phyloP scores from a whole-genome alignment of 2,888 invertebrate species.

The Pristionchus entomophagus region DNA sequence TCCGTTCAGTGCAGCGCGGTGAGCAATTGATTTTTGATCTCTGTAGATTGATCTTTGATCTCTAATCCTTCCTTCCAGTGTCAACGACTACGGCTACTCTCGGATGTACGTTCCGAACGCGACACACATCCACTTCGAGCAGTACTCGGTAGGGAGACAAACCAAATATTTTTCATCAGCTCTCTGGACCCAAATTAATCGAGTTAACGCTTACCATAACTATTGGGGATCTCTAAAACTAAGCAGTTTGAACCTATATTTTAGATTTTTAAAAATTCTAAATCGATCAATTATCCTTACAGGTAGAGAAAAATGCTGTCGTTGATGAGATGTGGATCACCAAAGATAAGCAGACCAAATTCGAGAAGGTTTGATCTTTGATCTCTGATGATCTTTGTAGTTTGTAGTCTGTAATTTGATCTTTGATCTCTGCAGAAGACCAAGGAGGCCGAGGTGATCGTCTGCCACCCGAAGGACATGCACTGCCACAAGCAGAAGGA shows the following conservation, averaged over 20 bases:
- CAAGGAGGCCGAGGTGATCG: slow-evolving; percentile 27
- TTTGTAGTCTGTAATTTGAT: not conserved
- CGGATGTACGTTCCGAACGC: slow-evolving; percentile 84
- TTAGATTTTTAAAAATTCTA: no score
- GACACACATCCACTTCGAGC: slow-evolving; percentile 90
- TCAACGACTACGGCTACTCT: slow-evolving; percentile 91
- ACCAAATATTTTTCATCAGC: no score
- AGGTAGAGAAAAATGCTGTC: slow-evolving; percentile 14
- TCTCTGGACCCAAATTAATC: no score
- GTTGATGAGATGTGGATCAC: slow-evolving; percentile 35
- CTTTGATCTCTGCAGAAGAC: slow-evolving; percentile 30
- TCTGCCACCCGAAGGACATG: slow-evolving; percentile 48
- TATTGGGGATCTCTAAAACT: no score
- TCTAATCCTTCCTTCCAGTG: slow-evolving; percentile 81
- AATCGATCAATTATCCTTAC: not conserved
- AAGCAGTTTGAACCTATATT: no score
- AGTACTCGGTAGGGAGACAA: slow-evolving; percentile 81
- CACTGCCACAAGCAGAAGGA: slow-evolving; percentile 46
- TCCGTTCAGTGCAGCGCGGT: slow-evolving; percentile 59
- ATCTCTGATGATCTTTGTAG: no score
- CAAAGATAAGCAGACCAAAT: not conserved
- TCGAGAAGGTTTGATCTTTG: slow-evolving; percentile 3
- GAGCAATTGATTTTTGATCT: slow-evolving; percentile 18
- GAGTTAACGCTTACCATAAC: no score
- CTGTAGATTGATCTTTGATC: slow-evolving; percentile 75